Conservation (phyloP, 35 echinoderm and acorn worm genomes). For the Diadema setosum region DNA sequence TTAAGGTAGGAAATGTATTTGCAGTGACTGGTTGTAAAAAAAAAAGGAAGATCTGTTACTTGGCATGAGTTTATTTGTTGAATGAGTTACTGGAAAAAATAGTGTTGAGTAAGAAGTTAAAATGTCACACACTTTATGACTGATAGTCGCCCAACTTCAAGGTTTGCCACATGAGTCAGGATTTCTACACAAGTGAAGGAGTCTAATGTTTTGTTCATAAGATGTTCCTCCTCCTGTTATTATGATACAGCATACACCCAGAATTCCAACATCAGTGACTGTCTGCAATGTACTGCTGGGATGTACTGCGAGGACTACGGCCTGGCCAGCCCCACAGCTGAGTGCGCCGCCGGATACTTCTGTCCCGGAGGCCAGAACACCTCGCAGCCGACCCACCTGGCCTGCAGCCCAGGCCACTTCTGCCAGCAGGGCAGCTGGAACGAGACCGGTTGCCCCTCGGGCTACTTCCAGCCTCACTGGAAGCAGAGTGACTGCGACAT, state of each 20-base stretch:
- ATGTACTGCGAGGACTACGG: conserved; percentile 91
- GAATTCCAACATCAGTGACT: conserved; percentile 82
- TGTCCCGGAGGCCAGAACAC: conserved; percentile 93
- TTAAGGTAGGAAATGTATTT: too few relatives aligned
- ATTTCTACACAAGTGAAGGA: too few relatives aligned
- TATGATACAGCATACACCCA: background rate
- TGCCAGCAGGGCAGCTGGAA: conserved; percentile 73
- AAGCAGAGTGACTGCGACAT: conserved; percentile 67
- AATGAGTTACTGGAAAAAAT: too few relatives aligned
- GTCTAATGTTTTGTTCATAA: too few relatives aligned
- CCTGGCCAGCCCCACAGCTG: conserved; percentile 36
- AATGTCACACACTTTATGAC: too few relatives aligned
- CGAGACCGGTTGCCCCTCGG: conserved; percentile 81
- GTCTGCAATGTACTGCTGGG: conserved; percentile 68
- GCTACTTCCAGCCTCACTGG: conserved; percentile 95
- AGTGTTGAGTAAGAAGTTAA: too few relatives aligned
- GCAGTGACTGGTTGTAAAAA: too few relatives aligned
- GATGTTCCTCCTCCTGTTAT: too few relatives aligned
- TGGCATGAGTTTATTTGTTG: too few relatives aligned
- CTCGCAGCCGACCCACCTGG: conserved; percentile 68
- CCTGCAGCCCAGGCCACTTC: conserved; percentile 97
- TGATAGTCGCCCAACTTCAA: too few relatives aligned
- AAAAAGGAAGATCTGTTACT: too few relatives aligned
- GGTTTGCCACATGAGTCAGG: too few relatives aligned
- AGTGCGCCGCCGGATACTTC: conserved; percentile 74